Base-by-base conservation (phyloP, 2,113 vertebrate genomes). In the Paedocypris sp. region DNA sequence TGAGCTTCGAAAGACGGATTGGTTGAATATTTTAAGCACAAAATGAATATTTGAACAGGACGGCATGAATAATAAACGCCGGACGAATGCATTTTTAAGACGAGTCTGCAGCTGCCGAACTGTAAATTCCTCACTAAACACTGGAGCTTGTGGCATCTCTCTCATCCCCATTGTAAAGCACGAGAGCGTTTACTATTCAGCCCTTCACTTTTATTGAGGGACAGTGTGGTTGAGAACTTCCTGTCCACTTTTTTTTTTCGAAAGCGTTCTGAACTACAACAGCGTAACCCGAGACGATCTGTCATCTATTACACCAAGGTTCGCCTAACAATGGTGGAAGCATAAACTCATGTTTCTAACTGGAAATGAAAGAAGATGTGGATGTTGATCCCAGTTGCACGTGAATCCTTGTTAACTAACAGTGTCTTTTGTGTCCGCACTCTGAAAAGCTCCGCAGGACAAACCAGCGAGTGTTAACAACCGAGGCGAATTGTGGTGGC, bases 101-200 rank as follows among this genome's bases (percentile, higher is more conserved):
- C 13, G 60, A 15, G 53, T 65, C 60, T 13, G 23, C 80, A 82
- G 81, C 82, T 84, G 84, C 77, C 73, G 67, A 69, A 66, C 72
- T 72, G 71, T 73, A 79, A 74, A 81, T 79, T 78, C 79, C 69
- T 75, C 69, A 68, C 73, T 68, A 71, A 79, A 73, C 62, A 67
- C 65, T 71, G 71, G 67, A 66, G 52, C 67, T 75, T 20, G 7
- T 7, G 35, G 41, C 51, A 41, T 63, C 75, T 58, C 42, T 72
- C 67, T 56, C 53, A 4, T 39, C 42, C 63, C 66, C 50, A 71
- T 71, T 68, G 57, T 68, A 74, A 77, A 71, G 69, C 63, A 71
- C 71, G 68, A 75, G 49, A 60, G 69, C n/a, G 73, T 65, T 72
- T 74, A 79, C 75, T 81, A 75, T 79, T 65, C 28, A 1, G n/a